phyloP scores from a whole-genome alignment of 2,888 invertebrate species.

The Dorcus parallelipipedus region DNA sequence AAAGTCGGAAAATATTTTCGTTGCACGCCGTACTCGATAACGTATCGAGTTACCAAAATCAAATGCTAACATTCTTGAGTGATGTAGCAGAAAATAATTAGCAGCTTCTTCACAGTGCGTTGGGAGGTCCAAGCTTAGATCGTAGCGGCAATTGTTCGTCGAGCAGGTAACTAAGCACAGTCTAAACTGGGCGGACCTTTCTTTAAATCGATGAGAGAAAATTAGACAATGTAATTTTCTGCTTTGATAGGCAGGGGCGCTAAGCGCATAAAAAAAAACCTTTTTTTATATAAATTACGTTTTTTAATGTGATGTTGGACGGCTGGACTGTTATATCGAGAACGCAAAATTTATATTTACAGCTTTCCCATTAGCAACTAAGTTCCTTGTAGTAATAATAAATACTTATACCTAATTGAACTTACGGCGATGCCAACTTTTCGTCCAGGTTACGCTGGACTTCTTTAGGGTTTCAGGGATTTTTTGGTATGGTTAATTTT shows the following conservation, averaged over 20 bases:
- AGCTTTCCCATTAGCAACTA: too few species aligned
- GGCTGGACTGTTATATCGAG: too few species aligned
- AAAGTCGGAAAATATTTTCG: conserved; percentile 35
- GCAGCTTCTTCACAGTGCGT: conserved; percentile 43
- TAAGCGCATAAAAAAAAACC: conserved; percentile 16
- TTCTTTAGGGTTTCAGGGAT: too few species aligned
- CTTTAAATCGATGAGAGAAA: conserved; percentile 34
- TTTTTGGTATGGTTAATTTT: too few species aligned
- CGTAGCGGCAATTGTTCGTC: conserved; percentile 15
- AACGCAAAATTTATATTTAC: too few species aligned
- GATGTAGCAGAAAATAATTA: conserved; percentile 47
- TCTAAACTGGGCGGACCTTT: conserved; percentile 25
- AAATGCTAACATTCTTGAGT: conserved; percentile 47
- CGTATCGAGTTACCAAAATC: conserved; percentile 44
- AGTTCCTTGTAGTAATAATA: too few species aligned
- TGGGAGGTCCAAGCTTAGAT: conserved; percentile 35
- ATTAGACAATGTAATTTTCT: conserved; percentile 47
- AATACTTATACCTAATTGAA: too few species aligned
- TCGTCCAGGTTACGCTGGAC: too few species aligned
- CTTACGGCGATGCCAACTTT: too few species aligned
- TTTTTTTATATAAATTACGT: neutral
- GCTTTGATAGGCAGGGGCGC: conserved; percentile 43
- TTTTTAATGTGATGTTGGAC: too few species aligned
- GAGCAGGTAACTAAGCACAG: conserved; percentile 21
- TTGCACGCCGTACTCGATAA: conserved; percentile 25